These are phyloP conservation scores for Bombus affinis DNA, from an alignment of 1,140 invertebrate species.

Conservation along the genomic window DNA sequence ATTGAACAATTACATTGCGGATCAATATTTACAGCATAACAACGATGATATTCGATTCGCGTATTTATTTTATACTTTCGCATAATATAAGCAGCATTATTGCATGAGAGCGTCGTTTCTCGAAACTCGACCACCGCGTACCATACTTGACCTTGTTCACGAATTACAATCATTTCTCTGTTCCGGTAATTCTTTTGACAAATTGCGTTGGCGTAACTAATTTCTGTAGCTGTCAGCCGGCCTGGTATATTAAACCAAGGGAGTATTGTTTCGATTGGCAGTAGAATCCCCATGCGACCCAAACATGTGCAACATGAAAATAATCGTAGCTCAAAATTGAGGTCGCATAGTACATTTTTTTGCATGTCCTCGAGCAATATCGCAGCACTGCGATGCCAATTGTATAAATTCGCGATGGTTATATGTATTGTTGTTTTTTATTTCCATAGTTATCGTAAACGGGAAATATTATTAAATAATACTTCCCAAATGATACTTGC, in stretches of 20 bases:
- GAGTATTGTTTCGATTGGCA: background rate
- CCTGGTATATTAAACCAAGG: background rate
- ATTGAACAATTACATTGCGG: background rate
- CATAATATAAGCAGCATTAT: background rate
- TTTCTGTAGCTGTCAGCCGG: slow-evolving; percentile 1
- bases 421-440: background rate
- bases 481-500: background rate
- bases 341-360: background rate
- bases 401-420: background rate
- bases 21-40: background rate
- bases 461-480: background rate
- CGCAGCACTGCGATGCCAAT: background rate
- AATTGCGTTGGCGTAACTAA: slow-evolving; percentile 15
- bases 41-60: too few relatives aligned
- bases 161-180: slow-evolving; percentile 2
- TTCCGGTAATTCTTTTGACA: background rate
- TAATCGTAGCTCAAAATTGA: background rate
- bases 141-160: background rate
- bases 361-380: background rate
- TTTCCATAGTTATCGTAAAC: background rate
- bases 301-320: background rate
- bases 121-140: background rate
- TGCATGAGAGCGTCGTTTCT: too few relatives aligned
- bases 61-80: background rate
- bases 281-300: background rate